Evolutionary conservation across 1,140 invertebrate species (phyloP), one percentile per base, ranked within the genome.

Genomic region (Pinna nobilis): DNA sequence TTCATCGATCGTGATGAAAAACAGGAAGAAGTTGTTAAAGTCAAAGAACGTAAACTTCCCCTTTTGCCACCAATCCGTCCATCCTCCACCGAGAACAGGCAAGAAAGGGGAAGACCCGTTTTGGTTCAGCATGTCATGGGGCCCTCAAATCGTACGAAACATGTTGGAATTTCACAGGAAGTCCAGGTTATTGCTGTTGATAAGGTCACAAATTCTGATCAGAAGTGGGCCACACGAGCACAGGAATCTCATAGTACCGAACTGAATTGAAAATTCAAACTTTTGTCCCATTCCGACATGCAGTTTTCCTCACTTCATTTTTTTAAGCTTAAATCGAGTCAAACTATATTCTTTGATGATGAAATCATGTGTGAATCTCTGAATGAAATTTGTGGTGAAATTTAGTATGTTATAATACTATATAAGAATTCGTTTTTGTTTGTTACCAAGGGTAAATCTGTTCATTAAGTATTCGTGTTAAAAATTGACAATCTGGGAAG

Each of bases 211-310:
- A 37, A 37, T 6, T 18, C 70, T 6, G 77, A 79, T 7, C 51
- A 63, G 28, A 70, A 68, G 13, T 82, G 82, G 80, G 74, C 67
- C 1, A 47, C 66, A 28, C 35, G 72, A 30, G 70, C 77, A 18
- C 80, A 80, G 1, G 74, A 84, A 50, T 80, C 81, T 44, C 70
- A 73, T 30, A 82, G 82, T 44, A 77, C 80, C 5, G 83, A 85
- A 49, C 82, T 81, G 72, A 83, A 75, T 47, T 75, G 50, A 75
- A 49, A 59, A 30, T 59, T 59, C 18, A 35, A 30, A 59, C 32
- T 15, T 59, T 59, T 59, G 55, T 33, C 55, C 33, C 33, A 59
- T 59, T 59, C 20, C 37, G 20, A 32, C 32, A 33, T 59, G 55
- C 37, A 35, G 55, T 59, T 30, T 59, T 59, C 55, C 25, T 59